Conservation (phyloP, 2,888 invertebrate species). For the Ctenicera cuprea region DNA sequence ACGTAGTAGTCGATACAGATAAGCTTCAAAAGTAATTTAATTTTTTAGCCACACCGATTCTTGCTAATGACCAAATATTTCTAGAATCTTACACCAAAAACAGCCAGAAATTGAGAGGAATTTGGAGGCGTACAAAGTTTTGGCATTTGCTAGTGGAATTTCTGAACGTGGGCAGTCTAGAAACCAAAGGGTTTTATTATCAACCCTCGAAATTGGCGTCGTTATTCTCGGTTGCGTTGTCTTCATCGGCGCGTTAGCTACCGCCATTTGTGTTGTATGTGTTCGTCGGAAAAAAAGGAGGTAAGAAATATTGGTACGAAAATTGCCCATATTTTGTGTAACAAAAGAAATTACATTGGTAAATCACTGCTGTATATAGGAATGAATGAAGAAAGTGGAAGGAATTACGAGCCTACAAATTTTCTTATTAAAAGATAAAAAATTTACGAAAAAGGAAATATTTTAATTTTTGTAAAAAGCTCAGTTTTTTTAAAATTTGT, state of each 20-base stretch:
- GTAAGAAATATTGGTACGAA: slow-evolving; percentile 66
- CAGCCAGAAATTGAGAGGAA: slow-evolving; percentile 78
- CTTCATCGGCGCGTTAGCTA: slow-evolving; percentile 86
- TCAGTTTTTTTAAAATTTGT: no score
- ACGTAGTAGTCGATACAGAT: slow-evolving; percentile 88
- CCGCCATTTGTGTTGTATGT: slow-evolving; percentile 86
- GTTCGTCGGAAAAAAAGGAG: slow-evolving; percentile 77
- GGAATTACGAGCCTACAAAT: no score
- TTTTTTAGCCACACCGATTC: neutral
- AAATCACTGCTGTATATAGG: slow-evolving; percentile 14
- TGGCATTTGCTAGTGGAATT: slow-evolving; percentile 77
- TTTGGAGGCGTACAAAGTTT: slow-evolving; percentile 79
- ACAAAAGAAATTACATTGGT: neutral
- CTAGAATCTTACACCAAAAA: slow-evolving; percentile 79
- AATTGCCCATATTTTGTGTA: slow-evolving; percentile 23
- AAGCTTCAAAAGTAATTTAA: slow-evolving; percentile 82
- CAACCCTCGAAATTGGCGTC: slow-evolving; percentile 87
- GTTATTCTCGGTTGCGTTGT: slow-evolving; percentile 88
- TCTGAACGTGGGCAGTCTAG: slow-evolving; percentile 68
- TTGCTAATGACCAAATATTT: slow-evolving; percentile 17
- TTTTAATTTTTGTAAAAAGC: no score
- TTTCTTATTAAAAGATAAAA: no score
- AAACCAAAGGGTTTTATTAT: slow-evolving; percentile 73
- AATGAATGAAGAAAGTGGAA: neutral
- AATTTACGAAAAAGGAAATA: no score